These are phyloP conservation scores for Nibea albiflora DNA, from an alignment of 2,113 vertebrate genomes.

Conservation along the genomic window DNA sequence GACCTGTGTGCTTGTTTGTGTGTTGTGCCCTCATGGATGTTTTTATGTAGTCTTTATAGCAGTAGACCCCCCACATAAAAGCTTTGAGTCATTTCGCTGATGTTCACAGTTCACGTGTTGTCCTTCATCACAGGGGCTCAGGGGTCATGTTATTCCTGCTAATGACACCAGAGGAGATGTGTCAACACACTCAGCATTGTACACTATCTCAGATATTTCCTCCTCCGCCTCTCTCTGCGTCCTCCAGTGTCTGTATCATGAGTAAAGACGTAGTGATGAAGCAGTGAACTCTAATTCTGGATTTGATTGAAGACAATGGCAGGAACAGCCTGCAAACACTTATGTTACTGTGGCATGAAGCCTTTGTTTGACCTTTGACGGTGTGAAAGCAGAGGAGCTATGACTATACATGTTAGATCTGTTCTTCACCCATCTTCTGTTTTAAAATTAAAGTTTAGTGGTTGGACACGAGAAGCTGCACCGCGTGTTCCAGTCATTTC, in stretches of 20 bases:
- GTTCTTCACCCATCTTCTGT: neutral
- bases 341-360: neutral
- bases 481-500: neutral
- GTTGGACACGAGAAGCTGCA: neutral
- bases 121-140: neutral
- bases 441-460: neutral
- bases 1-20: neutral
- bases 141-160: conserved; percentile 12
- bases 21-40: neutral
- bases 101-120: neutral
- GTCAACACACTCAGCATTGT: neutral
- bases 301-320: neutral
- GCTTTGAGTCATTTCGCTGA: neutral
- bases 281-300: neutral
- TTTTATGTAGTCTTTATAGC: neutral
- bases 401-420: neutral
- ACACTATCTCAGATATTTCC: conserved; percentile 20
- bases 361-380: neutral
- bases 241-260: conserved; percentile 2
- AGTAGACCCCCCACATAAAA: neutral
- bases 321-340: neutral
- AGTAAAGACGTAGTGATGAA: neutral
- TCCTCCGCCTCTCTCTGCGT: conserved; percentile 1
- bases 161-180: neutral
- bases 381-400: neutral